These are phyloP conservation scores for Sesia apiformis DNA, from an alignment of 2,888 invertebrate species.

Conservation along the genomic window DNA sequence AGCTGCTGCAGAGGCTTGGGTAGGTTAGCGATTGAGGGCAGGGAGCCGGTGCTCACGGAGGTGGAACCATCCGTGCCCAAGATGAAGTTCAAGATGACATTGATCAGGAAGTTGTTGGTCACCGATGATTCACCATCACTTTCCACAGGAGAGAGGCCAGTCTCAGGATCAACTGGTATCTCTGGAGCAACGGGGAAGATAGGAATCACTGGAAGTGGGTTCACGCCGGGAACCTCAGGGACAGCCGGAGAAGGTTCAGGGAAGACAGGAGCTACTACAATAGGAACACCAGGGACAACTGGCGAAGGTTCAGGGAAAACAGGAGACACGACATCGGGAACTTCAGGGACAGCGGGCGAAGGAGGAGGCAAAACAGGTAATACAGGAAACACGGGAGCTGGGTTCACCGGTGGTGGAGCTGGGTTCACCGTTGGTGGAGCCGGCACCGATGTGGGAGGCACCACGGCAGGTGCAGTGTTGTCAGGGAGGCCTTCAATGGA, in stretches of 20 bases:
- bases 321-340: neutral
- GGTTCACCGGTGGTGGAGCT: neutral
- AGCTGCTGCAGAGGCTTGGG: neutral
- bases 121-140: neutral
- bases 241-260: neutral
- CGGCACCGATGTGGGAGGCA: neutral
- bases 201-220: neutral
- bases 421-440: neutral
- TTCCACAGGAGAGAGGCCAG: neutral
- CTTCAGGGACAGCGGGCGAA: neutral
- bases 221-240: neutral
- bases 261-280: neutral
- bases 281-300: neutral
- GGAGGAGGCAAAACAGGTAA: neutral
- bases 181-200: neutral
- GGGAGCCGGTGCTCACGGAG: constrained; percentile 1
- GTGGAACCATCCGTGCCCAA: constrained; percentile 2
- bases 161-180: neutral
- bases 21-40: neutral
- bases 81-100: constrained; percentile 6
- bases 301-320: neutral
- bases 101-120: constrained; percentile 1
- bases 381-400: neutral
- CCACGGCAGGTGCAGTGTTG: neutral
- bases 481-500: neutral